phyloP scores from a whole-genome alignment of 2,797 vertebrate genomes.

The Peromyscus melanophrys region DNA sequence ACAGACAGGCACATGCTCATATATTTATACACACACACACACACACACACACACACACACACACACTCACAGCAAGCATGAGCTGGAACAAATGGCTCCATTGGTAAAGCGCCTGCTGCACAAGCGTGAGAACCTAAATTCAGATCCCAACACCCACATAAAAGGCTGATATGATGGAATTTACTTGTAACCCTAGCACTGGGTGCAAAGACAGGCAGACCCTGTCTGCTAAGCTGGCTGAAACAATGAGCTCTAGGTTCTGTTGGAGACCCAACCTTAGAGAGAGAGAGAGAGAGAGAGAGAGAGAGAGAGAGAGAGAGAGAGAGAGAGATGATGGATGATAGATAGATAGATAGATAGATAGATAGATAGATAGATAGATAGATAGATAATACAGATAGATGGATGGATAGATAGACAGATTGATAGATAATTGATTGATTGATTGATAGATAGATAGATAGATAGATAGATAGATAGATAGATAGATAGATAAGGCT shows the following conservation, averaged over 20 bases:
- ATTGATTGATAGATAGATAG: neutral
- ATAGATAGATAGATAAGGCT: neutral
- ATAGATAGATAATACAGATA: neutral
- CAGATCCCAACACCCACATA: neutral
- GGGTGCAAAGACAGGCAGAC: neutral
- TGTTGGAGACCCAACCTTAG: neutral
- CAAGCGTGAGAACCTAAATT: neutral
- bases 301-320: too few species aligned
- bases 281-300: neutral
- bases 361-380: too few species aligned
- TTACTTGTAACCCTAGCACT: too few species aligned
- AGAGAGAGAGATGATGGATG: too few species aligned
- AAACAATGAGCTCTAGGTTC: neutral
- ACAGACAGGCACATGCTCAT: neutral
- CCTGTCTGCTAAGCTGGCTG: too few species aligned
- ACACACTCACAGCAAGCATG: too few species aligned
- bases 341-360: neutral
- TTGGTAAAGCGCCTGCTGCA: neutral
- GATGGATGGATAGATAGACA: neutral
- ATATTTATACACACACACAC: neutral
- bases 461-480: neutral
- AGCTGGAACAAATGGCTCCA: neutral
- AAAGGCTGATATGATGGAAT: neutral
- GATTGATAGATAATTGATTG: neutral
- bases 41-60: neutral